These are phyloP conservation scores for Globodera ellingtonae DNA, from an alignment of 1,140 invertebrate genomes.

Conservation along the genomic window DNA sequence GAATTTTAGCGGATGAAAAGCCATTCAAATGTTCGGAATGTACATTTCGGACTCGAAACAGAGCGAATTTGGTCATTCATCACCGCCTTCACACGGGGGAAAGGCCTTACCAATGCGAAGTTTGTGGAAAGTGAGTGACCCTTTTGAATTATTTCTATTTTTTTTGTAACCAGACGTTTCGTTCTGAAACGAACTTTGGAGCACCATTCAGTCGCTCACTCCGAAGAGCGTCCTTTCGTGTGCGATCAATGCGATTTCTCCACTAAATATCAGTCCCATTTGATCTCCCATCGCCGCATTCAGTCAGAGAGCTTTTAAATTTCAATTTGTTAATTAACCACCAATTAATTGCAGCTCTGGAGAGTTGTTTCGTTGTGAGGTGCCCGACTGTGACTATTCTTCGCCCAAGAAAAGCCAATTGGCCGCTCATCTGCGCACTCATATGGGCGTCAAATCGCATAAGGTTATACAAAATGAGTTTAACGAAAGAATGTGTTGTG, in stretches of 20 bases:
- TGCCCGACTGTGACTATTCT: conserved; percentile 72
- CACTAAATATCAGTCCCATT: conserved; percentile 74
- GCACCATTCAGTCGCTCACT: conserved; percentile 15
- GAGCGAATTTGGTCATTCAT: conserved; percentile 68
- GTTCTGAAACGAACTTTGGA: conserved; percentile 17
- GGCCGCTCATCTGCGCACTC: conserved; percentile 72
- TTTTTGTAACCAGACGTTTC: conserved; percentile 10
- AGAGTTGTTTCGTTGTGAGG: conserved; percentile 71
- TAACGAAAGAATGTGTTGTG: neutral
- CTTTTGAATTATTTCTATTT: conserved; percentile 67
- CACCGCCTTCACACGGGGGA: conserved; percentile 67
- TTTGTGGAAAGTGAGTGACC: conserved; percentile 70
- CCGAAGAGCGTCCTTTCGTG: conserved; percentile 50
- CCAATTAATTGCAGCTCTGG: conserved; percentile 66
- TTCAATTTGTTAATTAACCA: neutral
- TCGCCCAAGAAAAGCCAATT: conserved; percentile 75
- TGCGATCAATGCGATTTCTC: conserved; percentile 74
- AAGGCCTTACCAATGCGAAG: conserved; percentile 66
- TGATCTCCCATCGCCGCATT: conserved; percentile 73
- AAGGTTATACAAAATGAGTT: neutral
- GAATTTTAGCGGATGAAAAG: conserved; percentile 66
- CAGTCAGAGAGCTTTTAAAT: conserved; percentile 63
- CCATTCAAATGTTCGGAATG: conserved; percentile 69
- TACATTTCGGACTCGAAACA: conserved; percentile 67
- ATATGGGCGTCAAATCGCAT: conserved; percentile 72